Evolutionary conservation across 64 coral and sea anemone species (phyloP).

Genomic region (Pachyseris speciosa): DNA sequence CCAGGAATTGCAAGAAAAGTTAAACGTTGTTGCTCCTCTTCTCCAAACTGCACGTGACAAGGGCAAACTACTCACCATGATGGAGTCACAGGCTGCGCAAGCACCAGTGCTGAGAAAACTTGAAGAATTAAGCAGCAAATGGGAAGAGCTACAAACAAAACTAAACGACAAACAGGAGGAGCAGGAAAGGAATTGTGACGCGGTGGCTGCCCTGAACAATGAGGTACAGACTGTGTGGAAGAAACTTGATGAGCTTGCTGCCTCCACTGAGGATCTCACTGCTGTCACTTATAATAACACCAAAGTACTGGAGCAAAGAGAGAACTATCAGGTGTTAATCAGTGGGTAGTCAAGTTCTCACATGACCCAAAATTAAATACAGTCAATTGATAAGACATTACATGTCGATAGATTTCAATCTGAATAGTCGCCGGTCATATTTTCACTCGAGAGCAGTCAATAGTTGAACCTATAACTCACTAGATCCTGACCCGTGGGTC

Average conservation of each 20-base stretch:
- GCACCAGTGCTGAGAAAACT: conserved; percentile 8
- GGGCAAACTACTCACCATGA: conserved; percentile 30
- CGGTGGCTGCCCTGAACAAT: conserved; percentile 55
- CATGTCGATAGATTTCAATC: too few relatives aligned
- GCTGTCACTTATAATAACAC: conserved; percentile 50
- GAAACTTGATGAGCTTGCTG: conserved; percentile 67
- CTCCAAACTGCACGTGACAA: conserved; percentile 45
- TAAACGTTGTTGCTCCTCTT: background rate
- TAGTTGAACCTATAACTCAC: too few relatives aligned
- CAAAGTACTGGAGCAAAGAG: conserved; percentile 71
- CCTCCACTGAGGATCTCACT: conserved; percentile 86
- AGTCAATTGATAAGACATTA: too few relatives aligned
- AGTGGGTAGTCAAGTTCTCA: too few relatives aligned
- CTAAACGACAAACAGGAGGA: conserved; percentile 46
- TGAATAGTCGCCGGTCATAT: too few relatives aligned
- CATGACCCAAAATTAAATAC: too few relatives aligned
- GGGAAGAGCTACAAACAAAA: conserved; percentile 55
- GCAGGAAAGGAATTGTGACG: conserved; percentile 33
- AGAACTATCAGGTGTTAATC: conserved; percentile 78
- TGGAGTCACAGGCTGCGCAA: conserved; percentile 7
- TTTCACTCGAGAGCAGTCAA: too few relatives aligned
- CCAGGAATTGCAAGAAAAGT: conserved; percentile 28
- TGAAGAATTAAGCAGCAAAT: conserved; percentile 13
- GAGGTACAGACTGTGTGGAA: conserved; percentile 66
- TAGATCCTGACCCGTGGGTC: too few relatives aligned